Conservation (phyloP, 2,888 invertebrate species). For the Ennomos erosarius region DNA sequence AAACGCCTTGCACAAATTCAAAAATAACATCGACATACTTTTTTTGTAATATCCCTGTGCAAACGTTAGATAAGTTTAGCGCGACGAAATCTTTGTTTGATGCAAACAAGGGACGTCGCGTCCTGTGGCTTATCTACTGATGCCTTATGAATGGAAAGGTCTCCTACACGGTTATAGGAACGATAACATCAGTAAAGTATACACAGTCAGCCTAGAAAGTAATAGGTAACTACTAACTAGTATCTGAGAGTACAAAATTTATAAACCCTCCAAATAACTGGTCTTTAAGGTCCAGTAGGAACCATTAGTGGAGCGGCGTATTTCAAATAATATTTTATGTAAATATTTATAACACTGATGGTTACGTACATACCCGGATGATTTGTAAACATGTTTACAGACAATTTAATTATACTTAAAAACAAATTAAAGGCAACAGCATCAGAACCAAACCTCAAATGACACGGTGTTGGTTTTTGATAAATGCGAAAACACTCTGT, state of each 20-base stretch:
- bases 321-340: too few relatives aligned
- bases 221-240: too few relatives aligned
- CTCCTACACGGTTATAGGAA: slow-evolving; percentile 20
- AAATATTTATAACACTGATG: too few relatives aligned
- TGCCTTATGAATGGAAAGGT: slow-evolving; percentile 60
- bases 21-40: slow-evolving; percentile 79
- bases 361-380: too few relatives aligned
- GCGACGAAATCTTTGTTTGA: slow-evolving; percentile 76
- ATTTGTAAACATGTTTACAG: too few relatives aligned
- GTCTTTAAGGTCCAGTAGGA: too few relatives aligned
- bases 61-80: slow-evolving; percentile 80
- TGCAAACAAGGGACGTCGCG: slow-evolving; percentile 76
- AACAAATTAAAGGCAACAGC: slow-evolving; percentile 17
- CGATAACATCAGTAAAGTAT: slow-evolving; percentile 15
- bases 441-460: not conserved
- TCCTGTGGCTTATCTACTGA: slow-evolving; percentile 73
- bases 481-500: slow-evolving; percentile 3
- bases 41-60: slow-evolving; percentile 75
- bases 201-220: not conserved
- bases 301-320: too few relatives aligned
- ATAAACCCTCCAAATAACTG: too few relatives aligned
- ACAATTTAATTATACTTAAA: slow-evolving; percentile 25
- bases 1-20: slow-evolving; percentile 84
- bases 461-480: too few relatives aligned
- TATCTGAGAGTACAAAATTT: too few relatives aligned